A percentile compares a stretch with the other conserved stretches of the same genome.
These are phyloP conservation scores for Orussus abietinus DNA, from an alignment of 1,140 invertebrate species.

Conservation along the genomic window DNA sequence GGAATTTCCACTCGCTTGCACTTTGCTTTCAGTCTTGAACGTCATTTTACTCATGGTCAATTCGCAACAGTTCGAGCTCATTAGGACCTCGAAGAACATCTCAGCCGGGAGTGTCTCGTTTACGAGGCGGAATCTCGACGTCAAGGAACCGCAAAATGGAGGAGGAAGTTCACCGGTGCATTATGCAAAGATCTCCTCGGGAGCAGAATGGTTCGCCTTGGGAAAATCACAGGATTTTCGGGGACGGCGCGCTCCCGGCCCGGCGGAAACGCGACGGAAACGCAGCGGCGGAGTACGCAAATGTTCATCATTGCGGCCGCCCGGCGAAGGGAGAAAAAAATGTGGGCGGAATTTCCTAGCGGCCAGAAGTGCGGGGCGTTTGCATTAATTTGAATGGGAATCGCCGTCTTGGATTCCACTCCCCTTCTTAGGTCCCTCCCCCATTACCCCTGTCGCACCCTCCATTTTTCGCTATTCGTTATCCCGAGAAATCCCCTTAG, in stretches of 20 bases:
- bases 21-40: too few species aligned
- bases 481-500: slow-evolving; percentile 14
- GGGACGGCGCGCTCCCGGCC: slow-evolving; percentile 3
- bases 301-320: slow-evolving; percentile 23
- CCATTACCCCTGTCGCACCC: slow-evolving; percentile 12
- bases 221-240: not conserved
- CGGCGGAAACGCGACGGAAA: slow-evolving; percentile 11
- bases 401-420: slow-evolving; percentile 15
- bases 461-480: slow-evolving; percentile 29
- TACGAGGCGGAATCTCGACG: too few species aligned
- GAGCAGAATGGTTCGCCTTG: slow-evolving; percentile 8
- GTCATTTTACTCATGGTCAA: too few species aligned
- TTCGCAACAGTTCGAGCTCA: too few species aligned
- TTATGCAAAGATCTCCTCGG: slow-evolving; percentile 24
- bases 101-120: too few species aligned
- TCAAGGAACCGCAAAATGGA: too few species aligned
- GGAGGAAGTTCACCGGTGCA: too few species aligned
- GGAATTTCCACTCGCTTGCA: too few species aligned
- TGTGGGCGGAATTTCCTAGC: slow-evolving; percentile 27
- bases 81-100: too few species aligned
- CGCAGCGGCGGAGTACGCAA: too few species aligned
- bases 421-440: slow-evolving; percentile 1
- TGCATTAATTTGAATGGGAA: slow-evolving; percentile 43
- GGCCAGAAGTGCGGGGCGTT: slow-evolving; percentile 23
- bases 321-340: slow-evolving; percentile 20